Conservation (phyloP, 2,888 invertebrate species). For the Drosophila meridiana region DNA sequence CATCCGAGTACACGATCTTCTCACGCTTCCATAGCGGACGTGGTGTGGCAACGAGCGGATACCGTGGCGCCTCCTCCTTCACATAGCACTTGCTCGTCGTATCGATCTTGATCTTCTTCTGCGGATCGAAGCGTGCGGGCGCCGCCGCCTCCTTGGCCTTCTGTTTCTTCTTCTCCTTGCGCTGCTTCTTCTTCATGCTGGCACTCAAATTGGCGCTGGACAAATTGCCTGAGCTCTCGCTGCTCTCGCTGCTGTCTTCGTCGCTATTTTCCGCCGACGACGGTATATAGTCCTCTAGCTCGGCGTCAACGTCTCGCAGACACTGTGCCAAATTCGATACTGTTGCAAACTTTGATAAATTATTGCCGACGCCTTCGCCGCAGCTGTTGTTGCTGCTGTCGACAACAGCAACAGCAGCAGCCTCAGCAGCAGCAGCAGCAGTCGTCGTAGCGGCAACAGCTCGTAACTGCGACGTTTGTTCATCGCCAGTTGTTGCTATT, state of each 20-base stretch:
- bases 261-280: slow-evolving; percentile 82
- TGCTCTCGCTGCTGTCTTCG: slow-evolving; percentile 42
- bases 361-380: slow-evolving; percentile 79
- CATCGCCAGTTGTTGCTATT: slow-evolving; percentile 39
- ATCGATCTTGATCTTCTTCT: slow-evolving; percentile 85
- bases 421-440: not conserved
- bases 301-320: slow-evolving; percentile 85
- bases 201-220: slow-evolving; percentile 82
- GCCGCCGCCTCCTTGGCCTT: slow-evolving; percentile 74
- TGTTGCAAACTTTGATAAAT: slow-evolving; percentile 85
- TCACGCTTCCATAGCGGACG: slow-evolving; percentile 87
- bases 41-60: slow-evolving; percentile 88
- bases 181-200: slow-evolving; percentile 85
- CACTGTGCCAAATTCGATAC: slow-evolving; percentile 85
- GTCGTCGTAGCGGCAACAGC: slow-evolving; percentile 18
- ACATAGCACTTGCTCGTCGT: slow-evolving; percentile 84
- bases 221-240: slow-evolving; percentile 77
- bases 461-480: slow-evolving; percentile 32
- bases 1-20: slow-evolving; percentile 85
- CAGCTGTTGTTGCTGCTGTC: slow-evolving; percentile 63
- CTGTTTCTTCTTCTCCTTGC: slow-evolving; percentile 82
- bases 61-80: slow-evolving; percentile 87
- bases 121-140: slow-evolving; percentile 83
- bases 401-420: slow-evolving; percentile 25
- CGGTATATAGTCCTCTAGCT: slow-evolving; percentile 84